These are phyloP conservation scores for Herpailurus yagouaroundi DNA, from an alignment of 2,113 vertebrate genomes.

Conservation along the genomic window DNA sequence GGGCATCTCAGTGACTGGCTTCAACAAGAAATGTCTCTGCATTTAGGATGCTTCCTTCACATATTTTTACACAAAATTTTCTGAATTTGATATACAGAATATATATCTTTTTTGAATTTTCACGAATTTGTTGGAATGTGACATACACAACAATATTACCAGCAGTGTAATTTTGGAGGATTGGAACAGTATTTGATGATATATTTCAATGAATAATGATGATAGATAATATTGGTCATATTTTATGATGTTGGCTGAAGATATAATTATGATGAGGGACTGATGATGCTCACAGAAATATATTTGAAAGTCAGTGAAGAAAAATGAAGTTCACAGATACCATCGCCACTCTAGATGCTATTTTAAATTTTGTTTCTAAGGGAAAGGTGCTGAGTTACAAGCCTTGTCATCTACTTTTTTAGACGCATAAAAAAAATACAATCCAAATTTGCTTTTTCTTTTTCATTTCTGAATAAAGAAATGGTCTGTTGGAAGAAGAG, in stretches of 20 bases:
- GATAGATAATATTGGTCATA: neutral
- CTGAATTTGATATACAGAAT: neutral
- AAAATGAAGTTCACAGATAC: neutral
- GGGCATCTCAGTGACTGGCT: neutral
- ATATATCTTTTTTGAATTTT: neutral
- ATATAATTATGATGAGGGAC: slow-evolving; percentile 19
- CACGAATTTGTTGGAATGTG: neutral
- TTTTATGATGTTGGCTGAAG: neutral
- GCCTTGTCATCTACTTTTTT: neutral
- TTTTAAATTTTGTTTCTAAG: neutral
- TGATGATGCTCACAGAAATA: slow-evolving; percentile 34
- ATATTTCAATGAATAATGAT: neutral
- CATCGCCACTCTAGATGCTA: neutral
- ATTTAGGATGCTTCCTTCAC: neutral
- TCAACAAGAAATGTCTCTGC: neutral
- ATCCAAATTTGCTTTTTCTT: neutral
- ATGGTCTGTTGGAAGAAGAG: neutral
- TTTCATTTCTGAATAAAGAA: neutral
- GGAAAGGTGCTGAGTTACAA: neutral
- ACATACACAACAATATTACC: neutral
- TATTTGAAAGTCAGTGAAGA: slow-evolving; percentile 28
- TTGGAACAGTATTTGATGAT: neutral
- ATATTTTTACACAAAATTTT: neutral
- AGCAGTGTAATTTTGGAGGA: neutral
- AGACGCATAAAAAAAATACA: neutral